phyloP scores from a whole-genome alignment of 1,140 invertebrate species.

The Diuraphis noxia region DNA sequence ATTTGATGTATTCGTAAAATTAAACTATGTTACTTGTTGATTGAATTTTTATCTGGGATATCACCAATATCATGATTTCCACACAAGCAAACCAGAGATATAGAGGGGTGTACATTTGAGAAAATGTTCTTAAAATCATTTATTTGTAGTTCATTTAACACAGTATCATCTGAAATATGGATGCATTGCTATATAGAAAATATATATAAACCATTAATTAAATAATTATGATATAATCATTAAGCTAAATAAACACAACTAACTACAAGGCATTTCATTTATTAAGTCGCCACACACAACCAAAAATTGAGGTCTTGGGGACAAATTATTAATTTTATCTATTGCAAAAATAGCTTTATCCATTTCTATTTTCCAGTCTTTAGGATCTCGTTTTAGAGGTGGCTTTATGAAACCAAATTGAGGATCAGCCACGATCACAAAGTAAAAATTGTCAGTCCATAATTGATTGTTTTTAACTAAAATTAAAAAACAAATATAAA shows the following conservation, averaged over 20 bases:
- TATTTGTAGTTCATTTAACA: constrained; percentile 60
- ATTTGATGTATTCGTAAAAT: neutral
- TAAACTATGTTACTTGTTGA: constrained; percentile 58
- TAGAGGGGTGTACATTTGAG: constrained; percentile 60
- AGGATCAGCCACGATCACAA: constrained; percentile 65
- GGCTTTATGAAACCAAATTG: constrained; percentile 64
- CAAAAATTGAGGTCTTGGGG: constrained; percentile 64
- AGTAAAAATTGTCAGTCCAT: constrained; percentile 60
- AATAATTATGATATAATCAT: neutral
- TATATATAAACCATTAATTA: neutral
- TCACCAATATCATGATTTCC: constrained; percentile 68
- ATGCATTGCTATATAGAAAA: neutral
- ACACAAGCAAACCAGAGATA: constrained; percentile 65
- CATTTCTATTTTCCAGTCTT: constrained; percentile 64
- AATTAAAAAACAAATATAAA: neutral
- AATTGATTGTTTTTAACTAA: constrained; percentile 55
- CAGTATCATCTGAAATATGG: constrained; percentile 54
- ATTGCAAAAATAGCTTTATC: constrained; percentile 60
- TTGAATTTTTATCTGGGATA: constrained; percentile 61
- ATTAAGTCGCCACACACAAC: constrained; percentile 66
- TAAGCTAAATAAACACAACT: constrained; percentile 3
- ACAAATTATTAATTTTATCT: constrained; percentile 62
- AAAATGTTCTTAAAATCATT: constrained; percentile 62
- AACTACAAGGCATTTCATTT: constrained; percentile 62
- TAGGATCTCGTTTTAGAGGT: constrained; percentile 59